Evolutionary conservation across 2,113 vertebrate genomes (phyloP).

Genomic region (Pheucticus melanocephalus): DNA sequence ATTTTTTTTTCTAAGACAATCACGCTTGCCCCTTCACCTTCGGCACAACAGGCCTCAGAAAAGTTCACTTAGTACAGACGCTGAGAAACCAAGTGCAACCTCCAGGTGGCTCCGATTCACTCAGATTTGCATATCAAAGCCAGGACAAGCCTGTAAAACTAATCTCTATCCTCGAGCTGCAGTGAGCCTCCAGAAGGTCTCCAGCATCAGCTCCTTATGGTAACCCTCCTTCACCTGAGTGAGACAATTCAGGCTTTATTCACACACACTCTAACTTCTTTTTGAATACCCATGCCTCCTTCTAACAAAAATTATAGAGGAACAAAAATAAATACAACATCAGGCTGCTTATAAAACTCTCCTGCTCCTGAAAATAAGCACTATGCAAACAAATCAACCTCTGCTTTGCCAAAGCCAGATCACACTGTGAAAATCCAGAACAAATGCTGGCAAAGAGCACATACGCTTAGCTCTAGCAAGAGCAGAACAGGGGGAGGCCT

Average conservation of each 20-base stretch:
- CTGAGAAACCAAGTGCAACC: neutral
- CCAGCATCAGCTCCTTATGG: neutral
- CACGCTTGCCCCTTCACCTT: neutral
- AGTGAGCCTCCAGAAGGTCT: neutral
- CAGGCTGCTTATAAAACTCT: slow-evolving; percentile 15
- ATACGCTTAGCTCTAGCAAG: neutral
- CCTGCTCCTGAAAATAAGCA: slow-evolving; percentile 38
- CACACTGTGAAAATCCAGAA: slow-evolving; percentile 19
- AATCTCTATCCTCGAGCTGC: neutral
- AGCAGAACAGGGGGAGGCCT: neutral
- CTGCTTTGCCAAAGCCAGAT: neutral
- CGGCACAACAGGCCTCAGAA: neutral
- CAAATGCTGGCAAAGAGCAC: neutral
- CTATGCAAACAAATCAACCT: slow-evolving; percentile 41
- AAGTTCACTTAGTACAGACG: accelerated
- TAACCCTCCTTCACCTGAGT: neutral
- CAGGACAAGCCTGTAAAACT: neutral
- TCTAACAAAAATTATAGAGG: slow-evolving; percentile 41
- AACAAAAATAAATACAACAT: slow-evolving; percentile 37
- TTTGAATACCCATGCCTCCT: neutral
- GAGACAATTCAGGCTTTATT: neutral
- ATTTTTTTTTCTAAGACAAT: neutral
- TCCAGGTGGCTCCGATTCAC: neutral
- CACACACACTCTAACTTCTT: neutral
- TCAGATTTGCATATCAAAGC: neutral